Evolutionary conservation across 2,113 vertebrate species (phyloP).

Genomic region (Chaetura pelagica): DNA sequence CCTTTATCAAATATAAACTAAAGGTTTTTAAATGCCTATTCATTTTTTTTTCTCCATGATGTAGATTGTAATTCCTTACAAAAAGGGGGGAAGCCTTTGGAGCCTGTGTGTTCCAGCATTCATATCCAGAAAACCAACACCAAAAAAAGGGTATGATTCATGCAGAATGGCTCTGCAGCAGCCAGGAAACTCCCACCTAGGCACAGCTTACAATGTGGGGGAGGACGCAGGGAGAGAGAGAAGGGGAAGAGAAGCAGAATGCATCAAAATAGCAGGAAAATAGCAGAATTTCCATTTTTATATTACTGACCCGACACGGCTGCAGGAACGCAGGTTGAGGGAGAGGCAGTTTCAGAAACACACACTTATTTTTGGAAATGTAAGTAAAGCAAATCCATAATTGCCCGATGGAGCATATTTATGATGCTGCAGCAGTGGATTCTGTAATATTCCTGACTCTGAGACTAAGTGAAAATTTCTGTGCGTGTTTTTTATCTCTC

Average conservation of each 20-base stretch:
- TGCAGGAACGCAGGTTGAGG: not conserved
- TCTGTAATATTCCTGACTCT: not conserved
- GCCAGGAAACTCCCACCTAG: not conserved
- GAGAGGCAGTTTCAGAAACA: not conserved
- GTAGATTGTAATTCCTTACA: not conserved
- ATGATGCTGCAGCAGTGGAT: accelerated
- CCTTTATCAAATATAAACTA: not conserved
- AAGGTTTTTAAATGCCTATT: not conserved
- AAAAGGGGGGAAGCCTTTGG: too few relatives aligned
- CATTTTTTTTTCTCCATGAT: too few relatives aligned
- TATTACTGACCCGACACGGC: not conserved
- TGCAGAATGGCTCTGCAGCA: not conserved
- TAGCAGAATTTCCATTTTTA: not conserved
- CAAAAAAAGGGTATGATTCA: accelerated
- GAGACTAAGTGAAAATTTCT: accelerated
- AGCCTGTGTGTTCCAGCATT: not conserved
- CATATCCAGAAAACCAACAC: accelerated
- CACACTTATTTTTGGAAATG: not conserved
- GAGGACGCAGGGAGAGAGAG: not conserved
- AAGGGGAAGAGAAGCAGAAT: not conserved
- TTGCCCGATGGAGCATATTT: accelerated
- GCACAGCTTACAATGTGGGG: not conserved
- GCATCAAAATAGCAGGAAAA: not conserved
- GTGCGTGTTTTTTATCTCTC: not conserved
- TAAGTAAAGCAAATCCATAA: not conserved